A percentile compares a stretch with the other conserved stretches of the same genome.
Evolutionary conservation across 2,113 vertebrate species (phyloP).

Genomic region (Genyomyrus donnyi): DNA sequence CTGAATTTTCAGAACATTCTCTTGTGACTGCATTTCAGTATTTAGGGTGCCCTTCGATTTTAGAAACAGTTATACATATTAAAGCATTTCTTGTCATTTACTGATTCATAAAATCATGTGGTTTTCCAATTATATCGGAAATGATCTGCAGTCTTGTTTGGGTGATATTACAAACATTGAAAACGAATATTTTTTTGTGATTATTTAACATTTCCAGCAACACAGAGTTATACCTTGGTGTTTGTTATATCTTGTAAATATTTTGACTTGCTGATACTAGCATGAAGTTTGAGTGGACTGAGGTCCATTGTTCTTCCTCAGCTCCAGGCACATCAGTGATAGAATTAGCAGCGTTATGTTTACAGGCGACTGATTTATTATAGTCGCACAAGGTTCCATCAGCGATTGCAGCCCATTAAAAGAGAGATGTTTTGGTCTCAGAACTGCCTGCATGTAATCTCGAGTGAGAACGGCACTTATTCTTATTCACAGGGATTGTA

Average conservation of each 20-base stretch:
- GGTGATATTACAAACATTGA: not conserved
- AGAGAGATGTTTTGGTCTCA: slow-evolving; percentile 9
- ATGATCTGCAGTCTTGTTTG: not conserved
- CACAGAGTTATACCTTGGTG: not conserved
- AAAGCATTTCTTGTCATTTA: not conserved
- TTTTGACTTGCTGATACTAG: not conserved
- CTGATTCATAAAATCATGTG: not conserved
- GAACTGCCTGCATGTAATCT: slow-evolving; percentile 12
- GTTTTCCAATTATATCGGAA: not conserved
- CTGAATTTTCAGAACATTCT: not conserved
- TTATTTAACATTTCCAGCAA: not conserved
- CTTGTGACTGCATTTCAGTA: not conserved
- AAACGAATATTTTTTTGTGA: not conserved
- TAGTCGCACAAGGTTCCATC: not conserved
- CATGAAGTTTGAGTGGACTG: not conserved
- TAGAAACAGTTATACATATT: not conserved
- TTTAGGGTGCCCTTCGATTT: not conserved
- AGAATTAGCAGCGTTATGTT: not conserved
- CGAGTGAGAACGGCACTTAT: slow-evolving; percentile 5
- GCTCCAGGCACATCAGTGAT: not conserved
- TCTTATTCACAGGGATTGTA: not conserved
- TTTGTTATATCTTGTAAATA: not conserved
- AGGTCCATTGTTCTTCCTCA: not conserved
- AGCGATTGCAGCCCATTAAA: not conserved
- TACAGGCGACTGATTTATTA: not conserved